Percentiles rank a stretch among this genome's conserved stretches.
Evolutionary conservation across 2,888 invertebrate species (phyloP).

Genomic region (Altica lythri): DNA sequence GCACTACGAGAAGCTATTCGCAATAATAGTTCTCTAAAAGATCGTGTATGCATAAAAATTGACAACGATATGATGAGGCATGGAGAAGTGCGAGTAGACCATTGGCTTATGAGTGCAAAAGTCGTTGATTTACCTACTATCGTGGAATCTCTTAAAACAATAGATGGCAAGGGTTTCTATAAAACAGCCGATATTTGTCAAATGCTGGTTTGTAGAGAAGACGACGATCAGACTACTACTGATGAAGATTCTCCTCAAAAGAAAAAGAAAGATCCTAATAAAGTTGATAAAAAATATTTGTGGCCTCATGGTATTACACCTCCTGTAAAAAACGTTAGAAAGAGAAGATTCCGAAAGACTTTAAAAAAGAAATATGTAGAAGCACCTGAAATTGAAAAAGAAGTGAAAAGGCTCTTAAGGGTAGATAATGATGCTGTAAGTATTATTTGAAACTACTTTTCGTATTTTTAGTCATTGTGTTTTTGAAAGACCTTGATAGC

Average conservation of each 20-base stretch:
- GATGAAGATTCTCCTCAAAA: constrained; percentile 80
- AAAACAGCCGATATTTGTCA: constrained; percentile 97
- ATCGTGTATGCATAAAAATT: constrained; percentile 80
- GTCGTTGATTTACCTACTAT: constrained; percentile 90
- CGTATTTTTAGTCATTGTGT: too few relatives aligned
- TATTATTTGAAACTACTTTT: too few relatives aligned
- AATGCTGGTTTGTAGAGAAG: constrained; percentile 86
- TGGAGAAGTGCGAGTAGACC: constrained; percentile 87
- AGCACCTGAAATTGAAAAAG: constrained; percentile 97
- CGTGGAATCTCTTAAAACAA: constrained; percentile 92
- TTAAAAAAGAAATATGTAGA: constrained; percentile 96
- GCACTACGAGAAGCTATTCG: constrained; percentile 74
- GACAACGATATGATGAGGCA: constrained; percentile 84
- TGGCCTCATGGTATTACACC: constrained; percentile 97
- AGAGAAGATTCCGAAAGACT: constrained; percentile 90
- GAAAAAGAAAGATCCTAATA: constrained; percentile 80
- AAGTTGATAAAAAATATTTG: constrained; percentile 87
- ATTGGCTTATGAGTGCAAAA: constrained; percentile 85
- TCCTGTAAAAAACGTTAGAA: constrained; percentile 93
- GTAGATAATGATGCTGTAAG: constrained; percentile 90
- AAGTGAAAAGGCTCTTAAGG: constrained; percentile 89
- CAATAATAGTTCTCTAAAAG: constrained; percentile 78
- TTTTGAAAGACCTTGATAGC: too few relatives aligned
- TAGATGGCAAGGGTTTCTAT: constrained; percentile 95
- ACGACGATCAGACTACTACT: constrained; percentile 75